phyloP scores from a whole-genome alignment of 2,888 invertebrate species.

The Drosophila aldrichi region DNA sequence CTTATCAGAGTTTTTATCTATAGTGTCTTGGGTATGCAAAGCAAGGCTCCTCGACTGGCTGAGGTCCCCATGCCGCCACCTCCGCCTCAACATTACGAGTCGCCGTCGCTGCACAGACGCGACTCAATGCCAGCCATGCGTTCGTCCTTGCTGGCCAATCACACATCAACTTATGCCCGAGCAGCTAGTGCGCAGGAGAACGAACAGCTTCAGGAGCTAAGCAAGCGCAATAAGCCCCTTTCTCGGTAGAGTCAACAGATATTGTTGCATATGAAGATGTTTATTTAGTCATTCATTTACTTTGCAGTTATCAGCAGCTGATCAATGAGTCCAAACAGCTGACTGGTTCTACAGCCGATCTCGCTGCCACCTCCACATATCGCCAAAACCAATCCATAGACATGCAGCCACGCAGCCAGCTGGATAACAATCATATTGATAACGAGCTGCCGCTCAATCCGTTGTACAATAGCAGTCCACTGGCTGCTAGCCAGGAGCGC shows the following conservation, averaged over 20 bases:
- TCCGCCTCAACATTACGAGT: slow-evolving; percentile 18
- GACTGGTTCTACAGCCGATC: slow-evolving; percentile 39
- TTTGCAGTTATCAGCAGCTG: slow-evolving; percentile 46
- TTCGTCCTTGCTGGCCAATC: slow-evolving; percentile 24
- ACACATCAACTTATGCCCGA: slow-evolving; percentile 85
- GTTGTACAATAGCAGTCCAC: slow-evolving; percentile 64
- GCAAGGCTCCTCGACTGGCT: neutral
- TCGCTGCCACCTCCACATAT: slow-evolving; percentile 12
- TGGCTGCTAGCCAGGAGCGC: slow-evolving; percentile 9
- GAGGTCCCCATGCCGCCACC: neutral
- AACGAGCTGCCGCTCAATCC: slow-evolving; percentile 44
- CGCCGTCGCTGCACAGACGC: slow-evolving; percentile 25
- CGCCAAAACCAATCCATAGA: slow-evolving; percentile 11
- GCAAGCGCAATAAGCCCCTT: slow-evolving; percentile 87
- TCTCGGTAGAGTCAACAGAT: slow-evolving; percentile 26
- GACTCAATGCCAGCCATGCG: slow-evolving; percentile 48
- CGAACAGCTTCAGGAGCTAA: slow-evolving; percentile 90
- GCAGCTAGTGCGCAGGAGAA: slow-evolving; percentile 91
- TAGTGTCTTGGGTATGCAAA: slow-evolving; percentile 48
- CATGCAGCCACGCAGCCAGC: slow-evolving; percentile 10
- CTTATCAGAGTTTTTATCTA: neutral
- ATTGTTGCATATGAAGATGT: neutral
- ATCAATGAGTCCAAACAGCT: slow-evolving; percentile 46
- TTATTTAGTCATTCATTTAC: neutral
- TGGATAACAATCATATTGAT: slow-evolving; percentile 51